phyloP scores from a whole-genome alignment of 1,140 invertebrate genomes.

The Ips typographus region DNA sequence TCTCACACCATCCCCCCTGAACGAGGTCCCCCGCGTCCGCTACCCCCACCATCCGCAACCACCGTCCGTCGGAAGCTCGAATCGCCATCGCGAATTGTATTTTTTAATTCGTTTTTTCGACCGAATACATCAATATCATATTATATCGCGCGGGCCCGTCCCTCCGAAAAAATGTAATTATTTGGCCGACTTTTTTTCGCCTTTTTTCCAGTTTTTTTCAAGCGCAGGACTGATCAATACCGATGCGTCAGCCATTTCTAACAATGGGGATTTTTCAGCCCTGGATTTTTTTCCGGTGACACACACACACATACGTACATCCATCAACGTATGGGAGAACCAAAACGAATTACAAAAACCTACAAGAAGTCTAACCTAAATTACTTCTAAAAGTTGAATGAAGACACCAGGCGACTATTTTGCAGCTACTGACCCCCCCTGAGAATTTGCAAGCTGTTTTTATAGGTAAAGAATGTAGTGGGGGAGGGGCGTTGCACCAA shows the following conservation, averaged over 20 bases:
- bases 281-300: constrained; percentile 13
- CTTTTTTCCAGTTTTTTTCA: constrained; percentile 30
- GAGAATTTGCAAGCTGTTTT: too few relatives aligned
- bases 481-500: background rate
- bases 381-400: too few relatives aligned
- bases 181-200: constrained; percentile 31
- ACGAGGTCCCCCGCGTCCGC: background rate
- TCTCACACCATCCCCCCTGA: background rate
- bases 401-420: too few relatives aligned
- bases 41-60: background rate
- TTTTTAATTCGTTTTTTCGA: constrained; percentile 36
- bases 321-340: too few relatives aligned
- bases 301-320: background rate
- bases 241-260: constrained; percentile 34
- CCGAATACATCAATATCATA: constrained; percentile 36
- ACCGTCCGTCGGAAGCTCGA: constrained; percentile 15
- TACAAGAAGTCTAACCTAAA: too few relatives aligned
- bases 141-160: constrained; percentile 29
- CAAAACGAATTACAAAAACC: too few relatives aligned
- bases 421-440: too few relatives aligned
- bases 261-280: constrained; percentile 24
- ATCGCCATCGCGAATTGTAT: constrained; percentile 34
- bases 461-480: too few relatives aligned
- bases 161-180: constrained; percentile 35
- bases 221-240: constrained; percentile 32